Evolutionary conservation across 2,888 invertebrate species (phyloP), one percentile per base, ranked within the genome.

Genomic region (Acholoe squamosa): DNA sequence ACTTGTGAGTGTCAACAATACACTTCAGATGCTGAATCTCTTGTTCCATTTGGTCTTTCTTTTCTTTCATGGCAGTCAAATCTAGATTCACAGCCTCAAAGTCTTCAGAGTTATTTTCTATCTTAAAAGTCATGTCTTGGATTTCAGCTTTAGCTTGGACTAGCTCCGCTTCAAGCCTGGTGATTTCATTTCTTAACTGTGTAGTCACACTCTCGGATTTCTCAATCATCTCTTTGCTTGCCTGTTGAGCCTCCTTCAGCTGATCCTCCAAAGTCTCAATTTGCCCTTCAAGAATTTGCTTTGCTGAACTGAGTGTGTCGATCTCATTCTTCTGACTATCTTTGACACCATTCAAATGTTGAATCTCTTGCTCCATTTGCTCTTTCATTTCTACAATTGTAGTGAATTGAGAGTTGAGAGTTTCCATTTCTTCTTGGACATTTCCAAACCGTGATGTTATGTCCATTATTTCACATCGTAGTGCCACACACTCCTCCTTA

Each of bases 1-100:
- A 16, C 31, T 86, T 28, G 1, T 54, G 28, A 7, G 0, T 3
- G 0, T 25, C 56, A 19, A 86, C 0, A 5, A 19, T 25, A 16
- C 10, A 1, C 28, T 52, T 86, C 52, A 54, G 14, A 54, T 86
- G 54, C 1, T 28, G 14, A 10, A 56, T 86, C 31, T 86, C 54
- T 54, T 86, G 86, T 7, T 25, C 5, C 86, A 86, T 86, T 86
- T 86, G 86, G 0, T 86, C 86, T 19, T 56, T 52, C 7, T 52
- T 1, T 28, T 86, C 86, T 16, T 52, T 54, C 14, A 54, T 22
- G 3, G 52, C 3, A 3, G 86, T 10, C 1, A 86, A 25, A 1
- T 80, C 80, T 33, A 43, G 34, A 52, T 1, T 86, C 19, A 86
- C 31, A 25, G 52, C n/a, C 31, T 86, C 86, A 10, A 86, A 31